These are phyloP conservation scores for Danaus chrysippus DNA, from an alignment of 2,888 invertebrate species.

Conservation along the genomic window DNA sequence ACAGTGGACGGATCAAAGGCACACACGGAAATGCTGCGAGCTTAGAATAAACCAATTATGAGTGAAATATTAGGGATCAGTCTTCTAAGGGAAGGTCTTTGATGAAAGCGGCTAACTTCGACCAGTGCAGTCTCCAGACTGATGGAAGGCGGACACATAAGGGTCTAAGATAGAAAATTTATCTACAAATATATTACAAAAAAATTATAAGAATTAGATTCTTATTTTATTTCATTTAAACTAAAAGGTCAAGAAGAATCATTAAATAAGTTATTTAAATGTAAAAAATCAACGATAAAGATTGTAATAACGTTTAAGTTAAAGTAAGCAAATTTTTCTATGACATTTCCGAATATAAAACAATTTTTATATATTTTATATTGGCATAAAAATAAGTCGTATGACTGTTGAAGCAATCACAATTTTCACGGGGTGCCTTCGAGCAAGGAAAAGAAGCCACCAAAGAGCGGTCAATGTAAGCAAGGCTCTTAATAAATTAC, in stretches of 20 bases:
- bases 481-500: slow-evolving; percentile 76
- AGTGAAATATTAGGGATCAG: slow-evolving; percentile 79
- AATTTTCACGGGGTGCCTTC: slow-evolving; percentile 58
- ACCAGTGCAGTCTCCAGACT: slow-evolving; percentile 18
- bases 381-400: background rate
- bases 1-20: slow-evolving; percentile 75
- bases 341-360: no score
- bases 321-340: no score
- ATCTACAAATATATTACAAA: background rate
- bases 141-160: background rate
- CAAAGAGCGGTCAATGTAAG: slow-evolving; percentile 57
- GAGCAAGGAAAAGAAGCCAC: slow-evolving; percentile 66
- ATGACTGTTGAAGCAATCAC: slow-evolving; percentile 40
- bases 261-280: no score
- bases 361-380: background rate
- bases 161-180: background rate
- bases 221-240: no score
- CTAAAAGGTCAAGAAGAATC: no score
- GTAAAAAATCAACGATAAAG: no score
- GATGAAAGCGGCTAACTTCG: slow-evolving; percentile 61
- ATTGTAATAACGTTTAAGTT: no score
- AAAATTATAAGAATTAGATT: background rate
- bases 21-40: slow-evolving; percentile 71
- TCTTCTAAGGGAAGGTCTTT: slow-evolving; percentile 64
- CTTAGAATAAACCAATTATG: slow-evolving; percentile 80